Base-by-base conservation (phyloP, 2,113 vertebrate genomes). In the Eurypyga helias region DNA sequence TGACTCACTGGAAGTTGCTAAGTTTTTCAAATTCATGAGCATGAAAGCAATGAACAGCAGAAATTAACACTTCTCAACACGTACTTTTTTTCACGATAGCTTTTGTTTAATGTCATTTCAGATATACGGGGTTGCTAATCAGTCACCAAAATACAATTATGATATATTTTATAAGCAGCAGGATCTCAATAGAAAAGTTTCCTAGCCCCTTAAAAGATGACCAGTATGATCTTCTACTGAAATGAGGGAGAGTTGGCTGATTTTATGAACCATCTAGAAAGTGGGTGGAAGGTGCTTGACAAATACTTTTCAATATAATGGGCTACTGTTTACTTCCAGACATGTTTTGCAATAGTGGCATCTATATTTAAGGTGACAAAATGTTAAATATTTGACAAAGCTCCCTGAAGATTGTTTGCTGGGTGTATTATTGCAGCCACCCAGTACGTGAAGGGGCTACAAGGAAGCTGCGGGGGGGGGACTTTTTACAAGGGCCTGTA, bases 1-100 rank as follows among this genome's bases (percentile, higher is more conserved):
- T 96, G 92, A 94, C 85, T 95, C 93, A 95, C 60, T 91, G 64
- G 11, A 89, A 92, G 61, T 75, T 87, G 43, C 65, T 92, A 95
- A 85, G 49, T 72, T 93, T 95, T 92, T 92, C 46, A 64, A 72
- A 93, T n/a, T 69, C 67, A 66, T 23, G 21, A 82, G 73, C 49
- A 64, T 57, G 64, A 81, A 96, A 91, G 73, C 34, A 91, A 43
- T 16, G 41, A 95, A 87, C 13, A 89, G 36, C 55, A 92, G 60
- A 89, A 96, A 86, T 88, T 11, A 83, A 34, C 77, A 29, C 52
- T 86, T 81, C 14, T 13, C 17, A 95, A 87, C 95, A 57, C 31
- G 46, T 31, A 58, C 29, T 69, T 78, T 67, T 66, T 87, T 93
- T 83, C 28, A 61, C 52, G 31, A 48, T 83, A 92, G 75, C 31